These are phyloP conservation scores for Martes martes DNA, from an alignment of 2,113 vertebrate species.

Conservation along the genomic window DNA sequence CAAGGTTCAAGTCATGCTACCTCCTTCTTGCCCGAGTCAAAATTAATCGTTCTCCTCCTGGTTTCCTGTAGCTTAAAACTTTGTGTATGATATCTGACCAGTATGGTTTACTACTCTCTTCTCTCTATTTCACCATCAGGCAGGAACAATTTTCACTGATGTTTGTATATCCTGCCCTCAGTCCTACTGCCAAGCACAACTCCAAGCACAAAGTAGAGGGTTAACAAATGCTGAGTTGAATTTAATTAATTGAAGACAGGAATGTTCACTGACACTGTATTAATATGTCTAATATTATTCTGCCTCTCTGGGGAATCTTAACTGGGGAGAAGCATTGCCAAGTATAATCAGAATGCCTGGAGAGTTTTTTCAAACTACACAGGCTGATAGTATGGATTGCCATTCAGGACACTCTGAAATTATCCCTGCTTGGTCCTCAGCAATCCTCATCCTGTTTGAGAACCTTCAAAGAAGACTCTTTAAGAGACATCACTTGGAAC, in stretches of 20 bases:
- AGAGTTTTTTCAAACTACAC: background rate
- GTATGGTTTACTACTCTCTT: background rate
- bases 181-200: background rate
- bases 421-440: background rate
- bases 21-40: background rate
- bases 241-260: background rate
- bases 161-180: background rate
- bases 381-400: background rate
- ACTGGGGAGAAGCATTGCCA: background rate
- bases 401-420: background rate
- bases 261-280: background rate
- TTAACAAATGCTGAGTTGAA: background rate
- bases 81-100: background rate
- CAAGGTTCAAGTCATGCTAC: background rate
- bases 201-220: background rate
- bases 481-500: background rate
- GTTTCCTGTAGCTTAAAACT: background rate
- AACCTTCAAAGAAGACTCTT: background rate
- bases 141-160: background rate
- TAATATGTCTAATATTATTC: background rate
- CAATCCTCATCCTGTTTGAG: background rate
- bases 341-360: background rate
- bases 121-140: background rate
- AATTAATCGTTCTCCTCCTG: background rate
- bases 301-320: background rate